phyloP scores from a whole-genome alignment of 2,113 vertebrate species.

The Pelvicachromis taeniatus region DNA sequence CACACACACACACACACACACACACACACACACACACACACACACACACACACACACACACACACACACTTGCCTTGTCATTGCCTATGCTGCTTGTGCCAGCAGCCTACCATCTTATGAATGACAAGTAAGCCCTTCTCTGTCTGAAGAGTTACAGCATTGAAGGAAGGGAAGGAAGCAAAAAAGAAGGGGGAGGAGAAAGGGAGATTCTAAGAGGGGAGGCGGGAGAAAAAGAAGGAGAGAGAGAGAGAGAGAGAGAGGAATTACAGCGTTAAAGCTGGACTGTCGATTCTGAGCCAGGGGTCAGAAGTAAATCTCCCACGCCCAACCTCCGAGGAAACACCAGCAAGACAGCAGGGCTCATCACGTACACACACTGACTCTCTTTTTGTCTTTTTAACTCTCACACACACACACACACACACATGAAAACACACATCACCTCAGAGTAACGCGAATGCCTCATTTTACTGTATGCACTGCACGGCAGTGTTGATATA shows the following conservation, averaged over 20 bases:
- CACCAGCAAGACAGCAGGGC: conserved; percentile 28
- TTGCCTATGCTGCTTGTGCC: conserved; percentile 41
- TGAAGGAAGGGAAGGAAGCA: neutral
- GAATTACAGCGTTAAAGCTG: conserved; percentile 34
- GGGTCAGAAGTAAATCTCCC: conserved; percentile 37
- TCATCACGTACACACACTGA: conserved; percentile 2
- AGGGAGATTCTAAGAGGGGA: neutral
- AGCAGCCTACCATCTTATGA: conserved; percentile 33
- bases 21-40: neutral
- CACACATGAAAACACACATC: conserved; percentile 50
- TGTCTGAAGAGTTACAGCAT: conserved; percentile 30
- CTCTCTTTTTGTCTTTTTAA: neutral
- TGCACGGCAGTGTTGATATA: conserved; percentile 42
- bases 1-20: no score
- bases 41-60: neutral
- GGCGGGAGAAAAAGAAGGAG: neutral
- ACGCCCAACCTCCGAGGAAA: conserved; percentile 3
- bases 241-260: neutral
- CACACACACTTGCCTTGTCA: conserved; percentile 43
- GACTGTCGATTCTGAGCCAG: conserved; percentile 22
- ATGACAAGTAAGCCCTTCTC: conserved; percentile 63
- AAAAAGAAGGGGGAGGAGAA: neutral
- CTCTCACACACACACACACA: conserved; percentile 13
- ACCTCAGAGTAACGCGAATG: conserved; percentile 77
- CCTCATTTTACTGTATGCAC: conserved; percentile 76